Conservation (phyloP, 2,888 invertebrate genomes). For the Parochlus steinenii region DNA sequence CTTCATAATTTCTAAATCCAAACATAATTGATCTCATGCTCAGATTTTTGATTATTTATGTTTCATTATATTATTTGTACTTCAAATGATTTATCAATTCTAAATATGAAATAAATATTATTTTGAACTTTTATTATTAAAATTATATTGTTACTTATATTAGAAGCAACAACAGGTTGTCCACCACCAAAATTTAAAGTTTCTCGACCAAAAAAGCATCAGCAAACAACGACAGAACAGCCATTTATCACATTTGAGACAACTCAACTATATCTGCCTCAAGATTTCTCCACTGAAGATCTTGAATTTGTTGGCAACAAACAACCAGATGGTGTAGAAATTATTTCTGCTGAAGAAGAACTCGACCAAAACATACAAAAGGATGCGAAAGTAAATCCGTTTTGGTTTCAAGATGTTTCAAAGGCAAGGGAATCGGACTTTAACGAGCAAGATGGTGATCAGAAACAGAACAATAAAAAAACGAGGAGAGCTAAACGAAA, state of each 20-base stretch:
- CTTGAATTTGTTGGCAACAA: conserved; percentile 28
- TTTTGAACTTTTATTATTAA: too few species aligned
- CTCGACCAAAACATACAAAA: conserved; percentile 8
- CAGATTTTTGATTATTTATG: too few species aligned
- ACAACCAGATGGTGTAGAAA: conserved; percentile 14
- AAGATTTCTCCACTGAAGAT: conserved; percentile 29
- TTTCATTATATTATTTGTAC: too few species aligned
- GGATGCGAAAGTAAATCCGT: conserved; percentile 11
- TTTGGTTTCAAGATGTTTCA: conserved; percentile 10
- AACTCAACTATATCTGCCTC: conserved; percentile 28
- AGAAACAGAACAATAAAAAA: conserved; percentile 8
- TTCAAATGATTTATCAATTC: too few species aligned
- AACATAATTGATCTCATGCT: too few species aligned
- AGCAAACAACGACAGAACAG: conserved; percentile 25
- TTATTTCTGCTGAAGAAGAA: not conserved
- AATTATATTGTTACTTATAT: too few species aligned
- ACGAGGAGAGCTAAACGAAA: conserved; percentile 7
- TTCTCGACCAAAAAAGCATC: conserved; percentile 21
- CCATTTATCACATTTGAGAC: conserved; percentile 28
- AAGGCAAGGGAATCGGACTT: conserved; percentile 7
- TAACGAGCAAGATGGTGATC: too few species aligned
- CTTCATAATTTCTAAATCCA: too few species aligned
- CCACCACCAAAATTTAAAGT: conserved; percentile 29
- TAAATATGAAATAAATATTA: too few species aligned
- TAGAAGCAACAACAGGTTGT: conserved; percentile 30